These are phyloP conservation scores for Ichneumon xanthorius DNA, from an alignment of 2,888 invertebrate species.

Conservation along the genomic window DNA sequence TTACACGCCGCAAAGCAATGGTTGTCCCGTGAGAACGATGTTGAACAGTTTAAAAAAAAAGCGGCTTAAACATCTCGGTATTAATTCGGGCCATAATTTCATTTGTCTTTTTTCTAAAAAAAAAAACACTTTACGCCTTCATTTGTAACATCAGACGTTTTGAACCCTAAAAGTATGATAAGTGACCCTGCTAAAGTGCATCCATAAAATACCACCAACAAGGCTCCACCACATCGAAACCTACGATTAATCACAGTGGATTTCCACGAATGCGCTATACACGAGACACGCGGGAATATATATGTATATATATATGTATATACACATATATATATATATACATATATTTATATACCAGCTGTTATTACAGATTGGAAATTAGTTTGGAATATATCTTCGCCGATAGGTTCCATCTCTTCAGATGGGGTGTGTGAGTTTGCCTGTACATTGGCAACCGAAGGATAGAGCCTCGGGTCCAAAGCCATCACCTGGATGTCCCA, in stretches of 20 bases:
- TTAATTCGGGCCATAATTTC: no score
- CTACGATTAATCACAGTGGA: conserved; percentile 34
- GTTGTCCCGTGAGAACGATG: no score
- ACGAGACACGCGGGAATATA: not conserved
- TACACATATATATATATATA: no score
- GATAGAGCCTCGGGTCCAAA: conserved; percentile 31
- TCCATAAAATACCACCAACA: conserved; percentile 18
- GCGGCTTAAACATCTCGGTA: no score
- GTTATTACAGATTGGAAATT: conserved; percentile 59
- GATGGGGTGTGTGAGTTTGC: not conserved
- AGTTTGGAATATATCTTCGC: conserved; percentile 43
- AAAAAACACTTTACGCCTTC: no score
- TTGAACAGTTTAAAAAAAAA: no score
- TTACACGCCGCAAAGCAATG: no score
- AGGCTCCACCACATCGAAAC: conserved; percentile 21
- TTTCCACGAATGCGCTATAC: conserved; percentile 28
- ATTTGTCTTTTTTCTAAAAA: no score
- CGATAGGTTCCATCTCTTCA: conserved; percentile 17
- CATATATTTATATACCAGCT: conserved; percentile 15
- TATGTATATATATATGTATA: not conserved
- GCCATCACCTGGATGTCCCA: conserved; percentile 44
- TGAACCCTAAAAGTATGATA: no score
- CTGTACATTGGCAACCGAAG: not conserved
- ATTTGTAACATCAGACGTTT: no score
- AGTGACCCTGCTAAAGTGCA: no score